phyloP scores from a whole-genome alignment of 2,797 vertebrate species.

The Galaxias olidus region DNA sequence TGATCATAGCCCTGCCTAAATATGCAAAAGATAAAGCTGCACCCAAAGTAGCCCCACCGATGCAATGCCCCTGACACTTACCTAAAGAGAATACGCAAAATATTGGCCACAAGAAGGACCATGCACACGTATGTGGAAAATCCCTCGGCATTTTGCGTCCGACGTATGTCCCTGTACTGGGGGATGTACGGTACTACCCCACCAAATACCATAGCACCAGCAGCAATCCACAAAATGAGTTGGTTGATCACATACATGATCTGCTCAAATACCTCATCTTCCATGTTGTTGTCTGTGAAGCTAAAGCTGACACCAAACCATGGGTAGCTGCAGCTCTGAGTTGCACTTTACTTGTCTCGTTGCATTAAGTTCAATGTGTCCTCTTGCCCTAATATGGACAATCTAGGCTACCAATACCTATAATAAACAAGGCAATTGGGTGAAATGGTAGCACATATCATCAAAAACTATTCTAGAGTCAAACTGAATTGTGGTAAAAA shows the following conservation, averaged over 20 bases:
- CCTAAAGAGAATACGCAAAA: slow-evolving; percentile 94
- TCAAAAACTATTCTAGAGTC: neutral
- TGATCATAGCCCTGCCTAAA: no score
- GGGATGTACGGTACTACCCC: slow-evolving; percentile 94
- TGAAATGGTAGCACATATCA: neutral
- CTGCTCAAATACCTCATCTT: slow-evolving; percentile 80
- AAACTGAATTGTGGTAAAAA: no score
- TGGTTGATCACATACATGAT: slow-evolving; percentile 72
- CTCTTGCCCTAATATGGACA: neutral
- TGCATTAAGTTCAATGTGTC: neutral
- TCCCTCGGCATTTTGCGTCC: slow-evolving; percentile 91
- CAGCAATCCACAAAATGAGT: slow-evolving; percentile 86
- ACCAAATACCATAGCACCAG: slow-evolving; percentile 92
- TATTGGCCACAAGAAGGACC: slow-evolving; percentile 92
- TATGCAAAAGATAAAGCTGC: no score
- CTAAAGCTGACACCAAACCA: neutral
- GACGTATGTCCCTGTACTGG: slow-evolving; percentile 91
- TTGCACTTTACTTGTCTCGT: no score
- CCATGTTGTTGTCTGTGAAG: slow-evolving; percentile 73
- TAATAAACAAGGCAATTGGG: no score
- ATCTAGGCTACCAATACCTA: no score
- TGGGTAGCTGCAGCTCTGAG: neutral
- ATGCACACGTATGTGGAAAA: slow-evolving; percentile 96
- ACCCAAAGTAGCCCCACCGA: no score
- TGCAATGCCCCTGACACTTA: slow-evolving; percentile 45